Percentiles rank a stretch among this genome's conserved stretches.
phyloP scores from a whole-genome alignment of 2,797 vertebrate species.

The Parauchenoglanis ngamensis region DNA sequence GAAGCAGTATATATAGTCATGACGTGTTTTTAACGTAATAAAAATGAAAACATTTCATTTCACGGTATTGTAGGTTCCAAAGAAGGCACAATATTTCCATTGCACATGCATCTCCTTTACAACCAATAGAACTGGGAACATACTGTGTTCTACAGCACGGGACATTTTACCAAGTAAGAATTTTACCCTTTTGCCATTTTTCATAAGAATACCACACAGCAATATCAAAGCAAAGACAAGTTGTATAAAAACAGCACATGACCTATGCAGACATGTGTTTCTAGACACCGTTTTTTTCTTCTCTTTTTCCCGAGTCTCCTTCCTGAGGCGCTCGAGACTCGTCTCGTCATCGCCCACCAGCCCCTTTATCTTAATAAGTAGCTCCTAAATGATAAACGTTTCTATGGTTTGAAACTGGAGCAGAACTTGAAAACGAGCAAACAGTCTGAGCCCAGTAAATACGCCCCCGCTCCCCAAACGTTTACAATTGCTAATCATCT shows the following conservation, averaged over 20 bases:
- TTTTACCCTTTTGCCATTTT: background rate
- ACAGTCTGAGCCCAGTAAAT: constrained; percentile 72
- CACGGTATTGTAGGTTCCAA: background rate
- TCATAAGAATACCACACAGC: background rate
- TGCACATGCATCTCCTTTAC: background rate
- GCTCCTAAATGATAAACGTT: constrained; percentile 23
- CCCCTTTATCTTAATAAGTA: constrained; percentile 24
- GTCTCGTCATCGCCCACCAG: background rate
- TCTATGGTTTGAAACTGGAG: constrained; percentile 6
- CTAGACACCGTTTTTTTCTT: background rate
- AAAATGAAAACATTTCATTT: background rate
- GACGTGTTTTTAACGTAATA: background rate
- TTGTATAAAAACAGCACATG: background rate
- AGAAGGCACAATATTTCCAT: background rate
- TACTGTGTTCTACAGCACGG: background rate
- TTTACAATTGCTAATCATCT: constrained; percentile 76
- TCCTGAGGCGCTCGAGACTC: background rate
- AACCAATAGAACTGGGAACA: background rate
- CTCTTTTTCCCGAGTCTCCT: background rate
- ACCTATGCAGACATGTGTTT: background rate
- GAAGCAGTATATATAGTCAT: background rate
- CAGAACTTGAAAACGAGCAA: constrained; percentile 67
- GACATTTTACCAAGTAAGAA: background rate
- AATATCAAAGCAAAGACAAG: background rate
- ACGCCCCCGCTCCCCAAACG: constrained; percentile 65